Conservation (phyloP, 1,140 invertebrate genomes). For the Ladona fulva region DNA sequence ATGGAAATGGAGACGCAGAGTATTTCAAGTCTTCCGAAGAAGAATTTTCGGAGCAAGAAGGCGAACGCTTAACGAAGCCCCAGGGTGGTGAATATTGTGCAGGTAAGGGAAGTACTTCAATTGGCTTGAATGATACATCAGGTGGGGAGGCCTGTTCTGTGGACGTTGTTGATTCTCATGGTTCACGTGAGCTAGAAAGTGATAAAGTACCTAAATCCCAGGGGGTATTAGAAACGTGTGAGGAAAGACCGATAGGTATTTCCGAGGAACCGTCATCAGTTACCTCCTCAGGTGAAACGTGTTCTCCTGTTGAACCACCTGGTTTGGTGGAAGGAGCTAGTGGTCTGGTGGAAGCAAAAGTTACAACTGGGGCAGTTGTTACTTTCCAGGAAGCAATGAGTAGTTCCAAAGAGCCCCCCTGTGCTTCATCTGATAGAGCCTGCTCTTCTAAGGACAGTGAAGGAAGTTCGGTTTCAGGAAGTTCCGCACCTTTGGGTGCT, state of each 20-base stretch:
- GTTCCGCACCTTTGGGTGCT: conserved; percentile 41
- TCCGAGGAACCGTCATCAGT: conserved; percentile 20
- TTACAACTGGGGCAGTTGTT: not conserved
- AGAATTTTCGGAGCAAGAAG: too few relatives aligned
- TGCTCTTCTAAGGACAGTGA: conserved; percentile 15
- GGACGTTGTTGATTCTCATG: not conserved
- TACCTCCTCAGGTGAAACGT: conserved; percentile 28
- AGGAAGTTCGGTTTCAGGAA: conserved; percentile 13
- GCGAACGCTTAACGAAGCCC: too few relatives aligned
- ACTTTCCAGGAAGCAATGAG: not conserved
- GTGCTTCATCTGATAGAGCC: conserved; percentile 27
- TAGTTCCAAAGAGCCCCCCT: conserved; percentile 20
- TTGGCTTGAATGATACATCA: not conserved
- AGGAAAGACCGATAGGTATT: conserved; percentile 12
- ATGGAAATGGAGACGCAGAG: conserved; percentile 30
- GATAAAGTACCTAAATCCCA: not conserved
- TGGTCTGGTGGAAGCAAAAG: not conserved
- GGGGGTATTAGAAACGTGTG: conserved; percentile 29
- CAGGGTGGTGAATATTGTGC: not conserved
- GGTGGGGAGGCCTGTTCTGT: not conserved
- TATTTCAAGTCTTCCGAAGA: too few relatives aligned
- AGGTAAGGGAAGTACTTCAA: not conserved
- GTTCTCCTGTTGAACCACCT: conserved; percentile 23
- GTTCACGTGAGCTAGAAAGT: too few relatives aligned
- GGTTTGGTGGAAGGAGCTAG: conserved; percentile 33